Base-by-base conservation (phyloP, 2,113 vertebrate genomes). In the Psilopogon haemacephalus region DNA sequence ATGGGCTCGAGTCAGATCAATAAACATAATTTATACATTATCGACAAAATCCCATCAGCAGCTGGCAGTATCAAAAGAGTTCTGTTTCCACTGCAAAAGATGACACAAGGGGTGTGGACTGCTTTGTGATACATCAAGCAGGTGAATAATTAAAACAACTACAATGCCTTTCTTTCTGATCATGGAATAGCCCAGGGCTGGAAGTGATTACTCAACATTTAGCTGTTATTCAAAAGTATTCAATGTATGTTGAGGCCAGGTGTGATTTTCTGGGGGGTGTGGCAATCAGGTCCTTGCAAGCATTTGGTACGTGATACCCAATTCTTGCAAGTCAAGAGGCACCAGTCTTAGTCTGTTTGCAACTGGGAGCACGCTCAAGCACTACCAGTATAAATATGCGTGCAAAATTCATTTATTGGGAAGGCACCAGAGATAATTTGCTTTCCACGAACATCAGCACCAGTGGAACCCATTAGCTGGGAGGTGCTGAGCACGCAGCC, bases 111-210 rank as follows among this genome's bases (percentile, higher is more conserved):
- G 89, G 93, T 88, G 55, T 48, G 93, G 70, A 86, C 69, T 83
- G 37, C 75, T 94, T 86, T 84, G 79, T 81, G 48, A 64, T 89
- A 94, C 73, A 88, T 92, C 83, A 91, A 64, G 87, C 84, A 91
- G 84, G 87, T 94, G 91, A 96, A 96, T 94, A 94, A 94, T 96
- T 91, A 89, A 92, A 64, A 80, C 32, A 79, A 24, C 56, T 79
- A 70, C 81, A 94, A 70, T 48, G 71, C 33, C 63, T 94, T 75
- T 82, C 60, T 63, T 88, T 95, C 83, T 94, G 82, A 94, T 89
- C 79, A 69, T 40, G 44, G 58, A 88, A 88, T 62, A 86, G n/a
- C 9, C 58, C 48, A 86, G 75, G 55, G 75, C 54, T 77, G 62
- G 60, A 85, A 91, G 60, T 6, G 3, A 95, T 88, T 96, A 89